Conservation (phyloP, 92 coral and sea anemone genomes). For the Epizoanthus scotinus region DNA sequence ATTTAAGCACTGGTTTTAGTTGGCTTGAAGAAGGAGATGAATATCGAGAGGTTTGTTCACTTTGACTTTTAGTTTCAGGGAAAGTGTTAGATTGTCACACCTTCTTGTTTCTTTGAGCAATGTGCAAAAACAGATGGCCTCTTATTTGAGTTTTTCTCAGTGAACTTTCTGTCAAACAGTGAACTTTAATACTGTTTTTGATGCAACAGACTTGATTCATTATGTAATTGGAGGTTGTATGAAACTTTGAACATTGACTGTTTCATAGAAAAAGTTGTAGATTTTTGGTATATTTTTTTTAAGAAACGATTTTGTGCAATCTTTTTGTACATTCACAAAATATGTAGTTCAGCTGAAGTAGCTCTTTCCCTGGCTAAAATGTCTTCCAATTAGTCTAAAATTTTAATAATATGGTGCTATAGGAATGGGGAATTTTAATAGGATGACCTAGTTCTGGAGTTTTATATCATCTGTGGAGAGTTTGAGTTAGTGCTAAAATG, state of each 20-base stretch:
- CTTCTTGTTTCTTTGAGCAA: neutral
- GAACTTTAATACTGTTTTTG: too few relatives aligned
- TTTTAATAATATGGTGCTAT: neutral
- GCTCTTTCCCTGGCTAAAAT: slow-evolving; percentile 10
- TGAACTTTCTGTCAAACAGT: too few relatives aligned
- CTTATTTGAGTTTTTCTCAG: too few relatives aligned
- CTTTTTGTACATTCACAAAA: too few relatives aligned
- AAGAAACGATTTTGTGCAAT: too few relatives aligned
- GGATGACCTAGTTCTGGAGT: slow-evolving; percentile 8
- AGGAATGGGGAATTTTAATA: slow-evolving; percentile 25
- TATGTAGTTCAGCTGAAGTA: neutral
- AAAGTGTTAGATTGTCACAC: neutral
- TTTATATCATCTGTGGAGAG: slow-evolving; percentile 14
- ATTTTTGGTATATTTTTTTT: too few relatives aligned
- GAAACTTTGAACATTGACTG: too few relatives aligned
- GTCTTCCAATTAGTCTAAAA: neutral
- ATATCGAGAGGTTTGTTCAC: neutral
- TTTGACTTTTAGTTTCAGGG: neutral
- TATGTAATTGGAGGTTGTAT: too few relatives aligned
- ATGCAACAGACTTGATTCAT: too few relatives aligned
- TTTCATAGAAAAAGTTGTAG: too few relatives aligned
- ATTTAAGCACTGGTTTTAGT: slow-evolving; percentile 34
- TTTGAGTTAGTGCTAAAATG: neutral
- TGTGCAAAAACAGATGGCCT: too few relatives aligned
- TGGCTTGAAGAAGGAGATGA: neutral